Percentiles rank a stretch among this genome's conserved stretches.
phyloP scores from a whole-genome alignment of 2,797 vertebrate genomes.

The Thamnophis elegans region DNA sequence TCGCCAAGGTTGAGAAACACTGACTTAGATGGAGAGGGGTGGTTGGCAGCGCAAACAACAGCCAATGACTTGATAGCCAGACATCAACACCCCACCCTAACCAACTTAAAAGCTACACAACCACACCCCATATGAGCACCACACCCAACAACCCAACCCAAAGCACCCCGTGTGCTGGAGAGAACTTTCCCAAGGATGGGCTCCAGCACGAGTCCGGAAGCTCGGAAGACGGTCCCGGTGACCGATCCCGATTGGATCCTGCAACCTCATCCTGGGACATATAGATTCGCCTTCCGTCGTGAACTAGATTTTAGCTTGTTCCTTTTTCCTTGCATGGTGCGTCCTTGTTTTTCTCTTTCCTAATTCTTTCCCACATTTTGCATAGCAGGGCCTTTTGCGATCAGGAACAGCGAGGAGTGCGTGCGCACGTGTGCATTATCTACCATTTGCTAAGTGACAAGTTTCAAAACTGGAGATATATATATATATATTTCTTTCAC shows the following conservation, averaged over 20 bases:
- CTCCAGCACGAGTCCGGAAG: too few relatives aligned
- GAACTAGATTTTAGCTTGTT: background rate
- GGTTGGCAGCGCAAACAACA: too few relatives aligned
- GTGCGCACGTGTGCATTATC: background rate
- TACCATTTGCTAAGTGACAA: background rate
- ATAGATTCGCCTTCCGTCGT: background rate
- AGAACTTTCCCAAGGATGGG: too few relatives aligned
- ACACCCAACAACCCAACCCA: background rate
- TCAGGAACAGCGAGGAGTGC: background rate
- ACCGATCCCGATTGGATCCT: background rate
- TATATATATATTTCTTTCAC: too few relatives aligned
- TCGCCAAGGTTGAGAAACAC: too few relatives aligned
- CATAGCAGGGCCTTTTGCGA: background rate
- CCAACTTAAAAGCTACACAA: background rate
- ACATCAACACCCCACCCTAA: background rate
- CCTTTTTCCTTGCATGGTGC: fast-evolving
- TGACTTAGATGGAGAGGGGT: background rate
- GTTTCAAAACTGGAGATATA: background rate
- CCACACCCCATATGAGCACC: background rate
- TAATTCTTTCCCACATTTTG: background rate
- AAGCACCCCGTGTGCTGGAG: background rate
- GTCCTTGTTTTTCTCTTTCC: background rate
- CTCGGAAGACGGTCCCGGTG: background rate
- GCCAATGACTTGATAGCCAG: too few relatives aligned
- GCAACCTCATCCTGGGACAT: background rate